Base-by-base conservation (phyloP, 2,888 invertebrate species). In the Gymnosoma rotundatum region DNA sequence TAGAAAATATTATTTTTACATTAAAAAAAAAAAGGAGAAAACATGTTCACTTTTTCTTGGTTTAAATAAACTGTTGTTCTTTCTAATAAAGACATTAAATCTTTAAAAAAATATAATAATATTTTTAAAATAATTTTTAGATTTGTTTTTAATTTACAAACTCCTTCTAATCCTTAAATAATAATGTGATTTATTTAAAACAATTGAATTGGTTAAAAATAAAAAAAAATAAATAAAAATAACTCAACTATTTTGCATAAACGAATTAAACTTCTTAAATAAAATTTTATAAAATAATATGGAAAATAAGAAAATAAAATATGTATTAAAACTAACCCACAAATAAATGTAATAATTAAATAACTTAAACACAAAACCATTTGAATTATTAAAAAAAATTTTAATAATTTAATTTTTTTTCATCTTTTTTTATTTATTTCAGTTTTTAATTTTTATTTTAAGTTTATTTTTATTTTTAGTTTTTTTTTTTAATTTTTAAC, bases 161-260 rank as follows among this genome's bases (percentile, higher is more conserved):
- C 42, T 10, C 12, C 14, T 25, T 25, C 12, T 48, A 48, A 16
- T 48, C 45, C 45, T 48, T 48, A 52, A 52, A 52, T 18, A 52
- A 52, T 18, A 83, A 76, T 83, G 83, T 83, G 83, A 83, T 83
- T 83, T 72, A 83, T 79, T 79, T 83, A 76, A 79, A 60, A 83
- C 79, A 61, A 21, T 60, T 25, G 58, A 66, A 79, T 54, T 61
- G 75, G 70, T 72, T 79, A 70, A 61, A 78, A 78, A 64, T 67
- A 54, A 64, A 74, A 78, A 74, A 63, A 54, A 32, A 36, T 9
- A 50, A 70, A 45, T 32, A 70, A 36, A 63, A 70, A 36, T 45
- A 78, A 38, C 0, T 6, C 12, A 42, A 69, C 16, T 70, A 56
- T 70, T 73, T 79, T 66, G 54, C 38, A 74, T 61, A 52, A 54